Conservation (phyloP, 2,797 vertebrate species). For the Schizopygopsis pylzovi region DNA sequence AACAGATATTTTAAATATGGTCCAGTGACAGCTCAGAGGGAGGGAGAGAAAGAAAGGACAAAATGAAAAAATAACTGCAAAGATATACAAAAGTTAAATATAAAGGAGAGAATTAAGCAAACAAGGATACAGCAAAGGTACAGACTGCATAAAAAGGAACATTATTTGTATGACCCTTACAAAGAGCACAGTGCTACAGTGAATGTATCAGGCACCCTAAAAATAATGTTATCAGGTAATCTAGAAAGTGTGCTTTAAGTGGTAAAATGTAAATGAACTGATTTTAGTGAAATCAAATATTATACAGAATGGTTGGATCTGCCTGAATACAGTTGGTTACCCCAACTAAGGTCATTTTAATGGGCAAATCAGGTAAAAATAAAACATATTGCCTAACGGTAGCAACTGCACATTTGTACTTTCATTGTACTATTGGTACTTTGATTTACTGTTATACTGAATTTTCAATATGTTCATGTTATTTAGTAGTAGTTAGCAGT, state of each 20-base stretch:
- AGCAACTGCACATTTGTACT: neutral
- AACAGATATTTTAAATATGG: conserved; percentile 79
- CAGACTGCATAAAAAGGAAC: conserved; percentile 13
- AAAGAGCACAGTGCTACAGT: neutral
- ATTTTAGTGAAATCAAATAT: neutral
- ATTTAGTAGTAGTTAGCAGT: neutral
- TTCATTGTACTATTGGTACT: neutral
- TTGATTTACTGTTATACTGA: neutral
- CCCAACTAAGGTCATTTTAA: neutral
- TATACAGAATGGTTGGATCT: neutral
- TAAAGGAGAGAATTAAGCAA: conserved; percentile 41
- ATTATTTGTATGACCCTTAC: conserved; percentile 4
- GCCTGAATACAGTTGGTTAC: neutral
- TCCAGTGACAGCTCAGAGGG: conserved; percentile 32
- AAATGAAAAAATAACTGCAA: conserved; percentile 47
- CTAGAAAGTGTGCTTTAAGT: neutral
- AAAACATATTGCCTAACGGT: neutral
- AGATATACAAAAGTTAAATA: conserved; percentile 43
- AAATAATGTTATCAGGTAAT: neutral
- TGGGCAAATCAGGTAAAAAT: neutral
- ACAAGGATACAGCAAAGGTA: conserved; percentile 34
- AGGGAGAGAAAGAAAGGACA: conserved; percentile 38
- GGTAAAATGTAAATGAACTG: neutral
- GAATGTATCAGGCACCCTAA: neutral
- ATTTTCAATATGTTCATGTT: neutral